Evolutionary conservation across 2,113 vertebrate species (phyloP).

Genomic region (Cathartes aura): DNA sequence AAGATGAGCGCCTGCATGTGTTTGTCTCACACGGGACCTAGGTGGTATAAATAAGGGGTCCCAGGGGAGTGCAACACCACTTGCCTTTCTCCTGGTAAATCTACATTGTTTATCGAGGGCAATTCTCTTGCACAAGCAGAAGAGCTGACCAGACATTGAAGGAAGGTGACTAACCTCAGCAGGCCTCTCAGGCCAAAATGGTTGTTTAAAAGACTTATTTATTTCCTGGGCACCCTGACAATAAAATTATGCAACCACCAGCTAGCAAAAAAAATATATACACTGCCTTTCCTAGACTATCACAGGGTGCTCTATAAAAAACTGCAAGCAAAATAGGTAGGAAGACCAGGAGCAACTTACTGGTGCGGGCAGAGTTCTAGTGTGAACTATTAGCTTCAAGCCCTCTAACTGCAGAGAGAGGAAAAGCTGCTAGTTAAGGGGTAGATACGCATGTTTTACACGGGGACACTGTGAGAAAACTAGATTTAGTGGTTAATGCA

Average conservation of each 20-base stretch:
- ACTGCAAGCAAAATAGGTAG: background rate
- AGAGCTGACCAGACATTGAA: background rate
- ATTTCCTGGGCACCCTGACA: background rate
- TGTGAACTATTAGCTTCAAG: background rate
- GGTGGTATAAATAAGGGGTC: background rate
- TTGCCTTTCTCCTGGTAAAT: background rate
- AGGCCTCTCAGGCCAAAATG: background rate
- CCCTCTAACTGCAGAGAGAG: background rate
- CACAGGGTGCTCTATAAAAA: background rate
- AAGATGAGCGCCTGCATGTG: fast-evolving
- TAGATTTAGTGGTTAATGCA: background rate
- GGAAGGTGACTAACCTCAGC: background rate
- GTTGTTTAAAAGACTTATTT: background rate
- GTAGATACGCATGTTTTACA: background rate
- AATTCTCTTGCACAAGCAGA: background rate
- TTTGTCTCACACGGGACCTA: background rate
- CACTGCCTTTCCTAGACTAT: background rate
- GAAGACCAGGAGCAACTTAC: background rate
- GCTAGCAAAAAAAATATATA: background rate
- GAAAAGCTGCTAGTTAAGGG: background rate
- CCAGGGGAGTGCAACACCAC: background rate
- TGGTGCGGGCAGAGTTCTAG: background rate
- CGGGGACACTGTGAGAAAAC: background rate
- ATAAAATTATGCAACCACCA: background rate
- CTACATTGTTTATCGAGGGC: background rate